Base-by-base conservation (phyloP, 2,113 vertebrate genomes). In the Poeciliopsis retropinna region DNA sequence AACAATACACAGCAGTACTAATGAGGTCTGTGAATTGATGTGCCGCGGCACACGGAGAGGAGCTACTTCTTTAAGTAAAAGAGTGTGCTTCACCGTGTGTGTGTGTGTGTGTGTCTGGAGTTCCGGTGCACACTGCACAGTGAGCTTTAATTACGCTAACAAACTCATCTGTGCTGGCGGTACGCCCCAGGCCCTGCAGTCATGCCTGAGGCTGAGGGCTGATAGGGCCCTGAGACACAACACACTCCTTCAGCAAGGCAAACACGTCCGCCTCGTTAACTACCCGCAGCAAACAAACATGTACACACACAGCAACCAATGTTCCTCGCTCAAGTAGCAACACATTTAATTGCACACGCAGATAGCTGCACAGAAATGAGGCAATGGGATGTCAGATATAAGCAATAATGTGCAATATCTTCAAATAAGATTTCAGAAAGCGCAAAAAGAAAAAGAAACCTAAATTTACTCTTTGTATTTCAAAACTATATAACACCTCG, bases 81-180 rank as follows among this genome's bases (percentile, higher is more conserved):
- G 62, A 72, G 84, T 72, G 83, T 79, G 79, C 70, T 85, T 72
- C 41, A 28, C 34, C 75, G 60, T 51, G 84, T 85, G 85, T 14
- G 39, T 41, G 39, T 41, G 84, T 86, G 88, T 85, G 87, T 80
- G 62, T 89, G 85, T 88, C 87, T 73, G 76, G 77, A 82, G 88
- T 79, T 89, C 82, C 84, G 31, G 84, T 76, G 75, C 78, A 88
- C 69, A 81, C 79, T 87, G 71, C 81, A 79, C 83, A 83, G 82
- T 86, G 85, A 89, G 89, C 91, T 84, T 92, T 94, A 94, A 94
- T 94, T 94, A 93, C 89, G 86, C 91, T 89, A 93, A 93, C 92
- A 91, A 92, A 92, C 92, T 94, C 90, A 92, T 92, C 89, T 85
- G 88, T 90, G 92, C 87, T 89, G 90, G 89, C 77, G 84, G 90